Evolutionary conservation across 2,113 vertebrate genomes (phyloP).

Genomic region (Cyanoramphus novaezelandiae): DNA sequence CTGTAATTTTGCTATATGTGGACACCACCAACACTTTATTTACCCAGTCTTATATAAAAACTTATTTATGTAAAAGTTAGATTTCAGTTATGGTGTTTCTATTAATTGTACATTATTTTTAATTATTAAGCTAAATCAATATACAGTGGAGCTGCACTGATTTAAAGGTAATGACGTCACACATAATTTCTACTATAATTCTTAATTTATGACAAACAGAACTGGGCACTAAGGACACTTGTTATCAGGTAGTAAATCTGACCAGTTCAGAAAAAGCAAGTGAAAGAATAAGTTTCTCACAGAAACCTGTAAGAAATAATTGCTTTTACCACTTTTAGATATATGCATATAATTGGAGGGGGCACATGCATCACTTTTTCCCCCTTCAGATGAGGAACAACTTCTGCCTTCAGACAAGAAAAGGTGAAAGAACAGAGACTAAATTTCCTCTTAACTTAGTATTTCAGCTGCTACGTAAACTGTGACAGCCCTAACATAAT

Average conservation of each 20-base stretch:
- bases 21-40: neutral
- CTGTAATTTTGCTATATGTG: neutral
- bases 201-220: neutral
- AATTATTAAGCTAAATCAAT: neutral
- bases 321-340: neutral
- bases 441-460: neutral
- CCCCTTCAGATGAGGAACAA: neutral
- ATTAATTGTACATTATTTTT: neutral
- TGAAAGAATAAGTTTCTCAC: neutral
- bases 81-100: neutral
- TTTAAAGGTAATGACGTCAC: neutral
- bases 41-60: neutral
- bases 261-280: neutral
- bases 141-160: rapidly evolving
- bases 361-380: neutral
- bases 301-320: neutral
- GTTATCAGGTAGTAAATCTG: neutral
- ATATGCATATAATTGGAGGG: neutral
- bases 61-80: neutral
- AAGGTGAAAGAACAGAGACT: neutral
- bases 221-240: neutral
- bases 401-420: neutral
- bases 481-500: neutral
- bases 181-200: neutral
- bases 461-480: neutral